These are phyloP conservation scores for Carassius gibelio DNA, from an alignment of 2,113 vertebrate genomes.

Conservation along the genomic window DNA sequence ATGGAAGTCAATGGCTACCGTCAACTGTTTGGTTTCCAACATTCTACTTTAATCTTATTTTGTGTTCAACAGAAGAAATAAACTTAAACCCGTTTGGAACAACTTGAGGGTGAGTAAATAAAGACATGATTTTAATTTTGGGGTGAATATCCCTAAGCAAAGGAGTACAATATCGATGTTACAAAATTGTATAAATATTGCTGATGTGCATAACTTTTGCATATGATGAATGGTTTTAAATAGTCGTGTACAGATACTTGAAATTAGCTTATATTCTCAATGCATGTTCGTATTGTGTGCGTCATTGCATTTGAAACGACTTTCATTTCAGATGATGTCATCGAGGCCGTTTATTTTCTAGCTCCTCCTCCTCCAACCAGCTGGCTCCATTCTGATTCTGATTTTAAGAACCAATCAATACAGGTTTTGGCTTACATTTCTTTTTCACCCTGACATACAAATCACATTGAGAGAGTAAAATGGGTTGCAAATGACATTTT, in stretches of 20 bases:
- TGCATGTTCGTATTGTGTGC: background rate
- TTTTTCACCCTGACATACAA: background rate
- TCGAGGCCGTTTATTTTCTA: background rate
- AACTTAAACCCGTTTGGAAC: no score
- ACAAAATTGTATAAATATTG: background rate
- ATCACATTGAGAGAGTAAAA: background rate
- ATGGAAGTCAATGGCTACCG: no score
- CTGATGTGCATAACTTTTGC: background rate
- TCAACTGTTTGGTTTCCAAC: no score
- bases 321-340: background rate
- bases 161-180: background rate
- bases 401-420: background rate
- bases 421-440: background rate
- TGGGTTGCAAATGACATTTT: background rate
- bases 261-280: background rate
- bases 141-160: no score
- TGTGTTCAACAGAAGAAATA: no score
- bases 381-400: background rate
- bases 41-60: no score
- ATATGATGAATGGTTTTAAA: background rate
- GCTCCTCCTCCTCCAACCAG: background rate
- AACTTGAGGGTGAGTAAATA: no score
- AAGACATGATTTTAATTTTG: no score
- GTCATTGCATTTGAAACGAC: background rate
- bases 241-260: background rate